phyloP scores from a whole-genome alignment of 1,140 invertebrate genomes.

The Bombus pascuorum region DNA sequence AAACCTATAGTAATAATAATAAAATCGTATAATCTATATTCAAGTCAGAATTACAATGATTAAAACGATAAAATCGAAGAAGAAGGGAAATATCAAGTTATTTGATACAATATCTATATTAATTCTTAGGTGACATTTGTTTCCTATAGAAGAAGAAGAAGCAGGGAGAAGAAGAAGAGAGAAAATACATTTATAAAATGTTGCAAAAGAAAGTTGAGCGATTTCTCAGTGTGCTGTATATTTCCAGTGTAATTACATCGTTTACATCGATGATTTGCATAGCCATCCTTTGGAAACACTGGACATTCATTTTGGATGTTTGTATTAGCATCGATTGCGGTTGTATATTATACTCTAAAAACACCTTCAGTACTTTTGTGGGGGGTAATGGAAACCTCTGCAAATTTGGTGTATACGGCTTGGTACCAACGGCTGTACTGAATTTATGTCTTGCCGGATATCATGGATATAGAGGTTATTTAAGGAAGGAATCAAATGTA shows the following conservation, averaged over 20 bases:
- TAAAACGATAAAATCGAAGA: background rate
- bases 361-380: constrained; percentile 84
- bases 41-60: background rate
- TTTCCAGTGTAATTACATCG: constrained; percentile 80
- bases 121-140: background rate
- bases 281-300: constrained; percentile 86
- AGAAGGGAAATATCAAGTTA: background rate
- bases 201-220: constrained; percentile 80
- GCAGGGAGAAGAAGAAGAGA: background rate
- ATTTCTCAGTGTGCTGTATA: constrained; percentile 83
- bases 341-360: constrained; percentile 86
- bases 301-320: constrained; percentile 85
- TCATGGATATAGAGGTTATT: constrained; percentile 87
- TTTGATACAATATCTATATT: background rate
- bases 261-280: constrained; percentile 83
- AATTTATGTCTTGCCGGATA: constrained; percentile 84
- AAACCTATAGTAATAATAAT: background rate
- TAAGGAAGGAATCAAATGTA: constrained; percentile 80
- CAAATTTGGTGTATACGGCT: constrained; percentile 84
- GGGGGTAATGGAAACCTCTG: constrained; percentile 87
- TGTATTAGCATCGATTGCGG: constrained; percentile 86
- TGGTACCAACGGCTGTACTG: constrained; percentile 83
- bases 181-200: constrained; percentile 60
- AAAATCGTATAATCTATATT: background rate
- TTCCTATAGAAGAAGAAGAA: background rate